Evolutionary conservation across 2,888 invertebrate species (phyloP), one percentile per base, ranked within the genome.

Genomic region (Pachycephus smyrnensis): DNA sequence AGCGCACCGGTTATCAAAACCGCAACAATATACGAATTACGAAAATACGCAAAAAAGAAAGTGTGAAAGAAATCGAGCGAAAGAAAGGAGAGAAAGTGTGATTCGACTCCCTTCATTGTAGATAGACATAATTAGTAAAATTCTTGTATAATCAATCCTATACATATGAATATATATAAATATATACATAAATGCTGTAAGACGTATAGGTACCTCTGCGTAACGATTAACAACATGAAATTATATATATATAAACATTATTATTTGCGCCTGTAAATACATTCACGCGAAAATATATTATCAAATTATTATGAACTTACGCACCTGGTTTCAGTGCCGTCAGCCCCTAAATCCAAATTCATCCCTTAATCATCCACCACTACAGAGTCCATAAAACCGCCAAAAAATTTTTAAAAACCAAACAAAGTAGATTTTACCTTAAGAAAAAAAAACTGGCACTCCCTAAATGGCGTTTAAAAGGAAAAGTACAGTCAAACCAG

Each of bases 211-310:
- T 85, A 86, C 82, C 81, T 84, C 84, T 84, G 83, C 87, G 89
- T 77, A 82, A 81, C 73, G 79, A 82, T 77, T 82, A 84, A 80
- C 82, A 81, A 82, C 80, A 84, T 86, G 85, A 86, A 82, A 71
- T 71, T 55, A 73, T 31, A 68, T 35, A 69, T 78, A 81, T 80
- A 83, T 82, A 81, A 85, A 81, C 80, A 84, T 84, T 82, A 84
- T 90, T 89, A 91, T 91, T 91, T 91, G 90, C 89, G 90, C 89
- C 89, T 91, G 91, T 91, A 91, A 85, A 91, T 91, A 91, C 86
- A 89, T 89, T 88, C 87, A 89, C 90, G 90, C 91, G 88, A 90
- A 90, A 91, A 91, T 91, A 91, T 91, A 91, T 91, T 88, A 89
- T 89, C 89, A 90, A 86, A 91, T 91, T 91, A 91, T 89, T 91